Conservation (phyloP, 2,888 invertebrate species). For the Aspidiotus destructor region DNA sequence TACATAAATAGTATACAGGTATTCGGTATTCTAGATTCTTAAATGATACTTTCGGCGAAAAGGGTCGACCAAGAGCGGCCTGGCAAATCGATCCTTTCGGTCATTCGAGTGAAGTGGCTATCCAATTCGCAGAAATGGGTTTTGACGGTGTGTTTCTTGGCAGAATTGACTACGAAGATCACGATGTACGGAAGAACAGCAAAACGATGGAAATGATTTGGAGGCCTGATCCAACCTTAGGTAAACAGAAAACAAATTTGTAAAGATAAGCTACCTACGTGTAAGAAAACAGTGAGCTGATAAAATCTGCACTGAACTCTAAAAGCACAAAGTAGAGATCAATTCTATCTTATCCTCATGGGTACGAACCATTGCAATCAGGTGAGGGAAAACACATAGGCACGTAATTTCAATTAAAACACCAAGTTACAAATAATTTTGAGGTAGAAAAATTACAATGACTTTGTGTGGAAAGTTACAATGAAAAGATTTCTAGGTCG, state of each 20-base stretch:
- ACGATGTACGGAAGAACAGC: conserved; percentile 47
- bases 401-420: too few relatives aligned
- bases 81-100: conserved; percentile 88
- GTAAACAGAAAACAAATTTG: conserved; percentile 11
- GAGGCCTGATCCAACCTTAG: conserved; percentile 40
- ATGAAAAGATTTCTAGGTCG: too few relatives aligned
- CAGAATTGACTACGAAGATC: conserved; percentile 59
- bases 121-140: conserved; percentile 55
- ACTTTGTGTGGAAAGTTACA: too few relatives aligned
- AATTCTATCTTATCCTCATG: too few relatives aligned
- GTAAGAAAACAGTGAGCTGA: neutral
- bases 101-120: conserved; percentile 61
- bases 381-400: too few relatives aligned
- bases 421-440: too few relatives aligned
- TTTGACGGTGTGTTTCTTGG: conserved; percentile 64
- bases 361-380: too few relatives aligned
- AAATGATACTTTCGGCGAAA: conserved; percentile 60
- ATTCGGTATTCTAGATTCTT: conserved; percentile 46
- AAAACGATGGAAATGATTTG: conserved; percentile 62
- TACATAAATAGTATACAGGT: neutral
- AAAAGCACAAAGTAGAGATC: too few relatives aligned
- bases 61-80: conserved; percentile 62
- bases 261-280: neutral
- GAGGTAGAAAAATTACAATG: too few relatives aligned
- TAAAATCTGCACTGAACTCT: too few relatives aligned